These are phyloP conservation scores for Chrysodeixis includens DNA, from an alignment of 2,888 invertebrate species.

Conservation along the genomic window DNA sequence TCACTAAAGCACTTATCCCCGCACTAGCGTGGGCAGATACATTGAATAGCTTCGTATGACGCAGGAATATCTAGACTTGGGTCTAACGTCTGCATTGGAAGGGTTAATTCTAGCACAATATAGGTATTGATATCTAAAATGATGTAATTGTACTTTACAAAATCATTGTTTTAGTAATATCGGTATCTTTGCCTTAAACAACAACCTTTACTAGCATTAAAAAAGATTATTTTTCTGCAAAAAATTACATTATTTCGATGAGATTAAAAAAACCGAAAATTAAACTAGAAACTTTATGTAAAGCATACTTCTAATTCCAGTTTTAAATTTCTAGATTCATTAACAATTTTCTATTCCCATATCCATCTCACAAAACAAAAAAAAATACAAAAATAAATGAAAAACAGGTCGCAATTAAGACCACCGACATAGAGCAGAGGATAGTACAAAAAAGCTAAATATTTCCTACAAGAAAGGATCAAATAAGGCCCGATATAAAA, in stretches of 20 bases:
- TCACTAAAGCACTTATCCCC: neutral
- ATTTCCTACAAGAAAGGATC: conserved; percentile 72
- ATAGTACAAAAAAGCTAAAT: conserved; percentile 66
- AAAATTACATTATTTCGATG: neutral
- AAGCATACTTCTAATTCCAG: too few relatives aligned
- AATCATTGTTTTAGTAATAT: too few relatives aligned
- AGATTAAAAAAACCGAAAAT: too few relatives aligned
- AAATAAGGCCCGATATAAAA: conserved; percentile 76
- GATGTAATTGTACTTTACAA: too few relatives aligned
- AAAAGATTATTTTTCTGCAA: too few relatives aligned
- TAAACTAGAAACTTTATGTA: too few relatives aligned
- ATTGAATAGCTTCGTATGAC: conserved; percentile 24
- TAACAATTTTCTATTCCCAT: too few relatives aligned
- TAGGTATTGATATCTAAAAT: neutral
- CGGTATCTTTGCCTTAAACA: too few relatives aligned
- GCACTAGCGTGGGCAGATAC: conserved; percentile 17
- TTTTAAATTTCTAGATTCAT: too few relatives aligned
- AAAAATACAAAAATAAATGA: conserved; percentile 22
- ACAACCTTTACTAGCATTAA: too few relatives aligned
- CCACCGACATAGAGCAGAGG: conserved; percentile 71
- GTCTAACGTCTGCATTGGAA: conserved; percentile 10
- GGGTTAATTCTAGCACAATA: neutral
- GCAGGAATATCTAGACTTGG: conserved; percentile 7
- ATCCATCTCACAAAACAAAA: too few relatives aligned
- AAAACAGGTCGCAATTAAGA: conserved; percentile 58